These are phyloP conservation scores for Lasioglossum lativentre DNA, from an alignment of 2,888 invertebrate species.

Conservation along the genomic window DNA sequence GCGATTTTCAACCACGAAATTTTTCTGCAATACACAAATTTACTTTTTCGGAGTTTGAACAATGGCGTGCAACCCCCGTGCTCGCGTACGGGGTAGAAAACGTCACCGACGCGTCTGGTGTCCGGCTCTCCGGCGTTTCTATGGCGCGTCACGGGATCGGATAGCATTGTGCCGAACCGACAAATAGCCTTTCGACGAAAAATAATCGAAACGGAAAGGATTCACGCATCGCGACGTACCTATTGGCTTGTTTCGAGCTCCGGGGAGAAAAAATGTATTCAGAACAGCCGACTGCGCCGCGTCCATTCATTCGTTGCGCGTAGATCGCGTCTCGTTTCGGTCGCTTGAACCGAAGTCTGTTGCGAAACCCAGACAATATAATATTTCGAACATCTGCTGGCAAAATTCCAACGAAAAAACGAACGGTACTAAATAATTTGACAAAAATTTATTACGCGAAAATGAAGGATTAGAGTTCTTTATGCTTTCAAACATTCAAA, in stretches of 20 bases:
- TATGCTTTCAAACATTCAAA: too few species aligned
- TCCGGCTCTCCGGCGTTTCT: constrained; percentile 37
- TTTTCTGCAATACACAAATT: not conserved
- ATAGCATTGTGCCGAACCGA: constrained; percentile 45
- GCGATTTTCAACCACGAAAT: not conserved
- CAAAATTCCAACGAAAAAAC: not conserved
- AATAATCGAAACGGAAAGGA: constrained; percentile 61
- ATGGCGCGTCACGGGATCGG: constrained; percentile 40
- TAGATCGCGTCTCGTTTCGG: constrained; percentile 18
- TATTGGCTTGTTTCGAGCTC: constrained; percentile 36
- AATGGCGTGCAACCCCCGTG: not conserved
- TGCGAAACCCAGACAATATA: not conserved
- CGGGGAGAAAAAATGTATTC: constrained; percentile 37
- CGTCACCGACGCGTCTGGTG: constrained; percentile 17
- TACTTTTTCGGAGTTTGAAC: not conserved
- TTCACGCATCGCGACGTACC: constrained; percentile 59
- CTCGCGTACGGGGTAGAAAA: constrained; percentile 19
- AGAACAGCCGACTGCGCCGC: constrained; percentile 13
- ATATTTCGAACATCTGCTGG: not conserved
- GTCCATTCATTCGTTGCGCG: constrained; percentile 29
- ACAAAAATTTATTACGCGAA: too few species aligned
- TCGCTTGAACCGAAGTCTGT: not conserved
- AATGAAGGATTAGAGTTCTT: too few species aligned
- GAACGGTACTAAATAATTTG: too few species aligned
- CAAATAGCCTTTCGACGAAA: constrained; percentile 56